A percentile compares a stretch with the other conserved stretches of the same genome.
Conservation (phyloP, 1,140 invertebrate genomes). For the Alviniconcha marisindica region DNA sequence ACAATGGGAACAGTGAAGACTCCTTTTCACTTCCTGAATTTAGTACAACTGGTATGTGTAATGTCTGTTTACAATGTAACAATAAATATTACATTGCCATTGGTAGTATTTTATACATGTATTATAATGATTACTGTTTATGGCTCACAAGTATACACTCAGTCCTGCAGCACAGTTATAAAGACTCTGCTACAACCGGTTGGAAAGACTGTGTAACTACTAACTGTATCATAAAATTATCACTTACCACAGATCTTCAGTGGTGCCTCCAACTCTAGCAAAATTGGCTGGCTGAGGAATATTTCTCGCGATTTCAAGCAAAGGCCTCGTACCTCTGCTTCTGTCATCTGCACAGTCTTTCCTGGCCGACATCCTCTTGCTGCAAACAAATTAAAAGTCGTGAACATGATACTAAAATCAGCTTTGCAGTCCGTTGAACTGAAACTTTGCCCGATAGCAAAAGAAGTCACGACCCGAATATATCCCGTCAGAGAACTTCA, state of each 20-base stretch:
- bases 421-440: neutral
- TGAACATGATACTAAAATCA: neutral
- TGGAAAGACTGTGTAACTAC: too few relatives aligned
- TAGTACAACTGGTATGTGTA: too few relatives aligned
- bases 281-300: conserved; percentile 98
- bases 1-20: too few relatives aligned
- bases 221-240: too few relatives aligned
- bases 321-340: conserved; percentile 77
- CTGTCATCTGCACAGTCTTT: conserved; percentile 79
- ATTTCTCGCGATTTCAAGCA: conserved; percentile 91
- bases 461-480: neutral
- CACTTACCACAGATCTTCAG: conserved; percentile 97
- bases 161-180: too few relatives aligned
- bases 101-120: too few relatives aligned
- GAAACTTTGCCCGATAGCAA: neutral
- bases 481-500: conserved; percentile 15
- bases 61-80: too few relatives aligned
- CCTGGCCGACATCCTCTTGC: conserved; percentile 79
- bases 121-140: too few relatives aligned
- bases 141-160: too few relatives aligned
- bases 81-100: too few relatives aligned
- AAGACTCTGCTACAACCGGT: too few relatives aligned
- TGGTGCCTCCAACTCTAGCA: conserved; percentile 98
- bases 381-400: conserved; percentile 57
- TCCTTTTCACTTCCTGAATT: too few relatives aligned